phyloP scores from a whole-genome alignment of 2,113 vertebrate species.

The Chaetodon auriga region DNA sequence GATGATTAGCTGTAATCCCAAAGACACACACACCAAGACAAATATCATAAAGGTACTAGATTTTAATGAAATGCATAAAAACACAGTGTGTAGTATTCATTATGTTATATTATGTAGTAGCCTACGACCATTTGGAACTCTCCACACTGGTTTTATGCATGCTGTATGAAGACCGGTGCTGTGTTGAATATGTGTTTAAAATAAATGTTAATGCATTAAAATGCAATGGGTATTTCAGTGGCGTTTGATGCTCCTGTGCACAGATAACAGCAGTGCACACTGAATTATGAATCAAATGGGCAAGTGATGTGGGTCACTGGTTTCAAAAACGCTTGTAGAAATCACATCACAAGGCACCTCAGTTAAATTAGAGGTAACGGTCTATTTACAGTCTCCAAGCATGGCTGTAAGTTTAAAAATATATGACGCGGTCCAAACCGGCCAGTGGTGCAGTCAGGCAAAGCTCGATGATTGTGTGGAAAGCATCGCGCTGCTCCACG shows the following conservation, averaged over 20 bases:
- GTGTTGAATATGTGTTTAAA: conserved; percentile 47
- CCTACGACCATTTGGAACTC: conserved; percentile 4
- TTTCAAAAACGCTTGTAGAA: conserved; percentile 51
- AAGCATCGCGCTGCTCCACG: conserved; percentile 32
- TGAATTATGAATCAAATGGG: conserved; percentile 64
- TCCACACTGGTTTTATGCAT: conserved; percentile 14
- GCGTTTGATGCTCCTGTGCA: conserved; percentile 49
- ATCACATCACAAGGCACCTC: conserved; percentile 32
- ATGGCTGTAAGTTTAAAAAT: conserved; percentile 26
- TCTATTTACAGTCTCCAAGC: conserved; percentile 39
- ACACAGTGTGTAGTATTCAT: background rate
- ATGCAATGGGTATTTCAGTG: conserved; percentile 42
- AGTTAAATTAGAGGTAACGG: conserved; percentile 35
- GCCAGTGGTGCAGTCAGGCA: conserved; percentile 12
- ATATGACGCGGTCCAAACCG: background rate
- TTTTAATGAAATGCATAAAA: background rate
- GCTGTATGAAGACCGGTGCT: conserved; percentile 33
- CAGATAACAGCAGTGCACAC: conserved; percentile 50
- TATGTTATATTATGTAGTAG: conserved; percentile 12
- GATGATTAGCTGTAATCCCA: too few relatives aligned
- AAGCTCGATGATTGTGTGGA: conserved; percentile 25
- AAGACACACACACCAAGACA: background rate
- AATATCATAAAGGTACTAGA: background rate
- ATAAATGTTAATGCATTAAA: conserved; percentile 49
- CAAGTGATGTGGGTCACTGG: conserved; percentile 62